A percentile compares a stretch with the other conserved stretches of the same genome.
These are phyloP conservation scores for Luperina nickerlii DNA, from an alignment of 2,888 invertebrate species.

Conservation along the genomic window DNA sequence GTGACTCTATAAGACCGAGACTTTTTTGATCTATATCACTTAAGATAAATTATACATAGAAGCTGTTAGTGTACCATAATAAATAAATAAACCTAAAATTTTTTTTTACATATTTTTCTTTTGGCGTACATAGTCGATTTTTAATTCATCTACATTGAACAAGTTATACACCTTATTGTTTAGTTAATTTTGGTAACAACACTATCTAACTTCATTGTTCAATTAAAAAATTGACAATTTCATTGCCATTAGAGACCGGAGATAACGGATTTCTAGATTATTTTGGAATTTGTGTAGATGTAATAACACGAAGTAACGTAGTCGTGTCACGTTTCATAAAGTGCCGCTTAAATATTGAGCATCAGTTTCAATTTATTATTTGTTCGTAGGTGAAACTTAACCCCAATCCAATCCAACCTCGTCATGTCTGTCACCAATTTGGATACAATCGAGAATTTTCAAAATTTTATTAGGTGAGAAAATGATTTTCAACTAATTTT, in stretches of 20 bases:
- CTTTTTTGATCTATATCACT: too few species aligned
- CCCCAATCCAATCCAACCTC: constrained; percentile 69
- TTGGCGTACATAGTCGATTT: too few species aligned
- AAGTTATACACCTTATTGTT: neutral
- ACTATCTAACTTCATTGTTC: neutral
- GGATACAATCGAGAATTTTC: constrained; percentile 87
- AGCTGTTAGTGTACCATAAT: too few species aligned
- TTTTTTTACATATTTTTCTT: too few species aligned
- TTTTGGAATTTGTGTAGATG: constrained; percentile 30
- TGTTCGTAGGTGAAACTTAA: constrained; percentile 64
- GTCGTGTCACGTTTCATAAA: constrained; percentile 18
- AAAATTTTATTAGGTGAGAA: constrained; percentile 83
- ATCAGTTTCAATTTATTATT: constrained; percentile 33
- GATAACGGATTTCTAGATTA: constrained; percentile 35
- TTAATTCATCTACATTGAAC: too few species aligned
- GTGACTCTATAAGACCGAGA: too few species aligned
- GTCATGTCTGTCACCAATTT: constrained; percentile 89
- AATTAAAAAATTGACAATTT: neutral
- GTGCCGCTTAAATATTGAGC: constrained; percentile 17
- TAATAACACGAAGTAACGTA: constrained; percentile 2
- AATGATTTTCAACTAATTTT: constrained; percentile 3
- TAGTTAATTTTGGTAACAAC: neutral
- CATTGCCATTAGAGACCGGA: constrained; percentile 3
- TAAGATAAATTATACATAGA: too few species aligned
- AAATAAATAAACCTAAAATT: too few species aligned